Percentiles rank a stretch among this genome's conserved stretches.
Conservation (phyloP, 2,888 invertebrate genomes). For the Bembecia ichneumoniformis region DNA sequence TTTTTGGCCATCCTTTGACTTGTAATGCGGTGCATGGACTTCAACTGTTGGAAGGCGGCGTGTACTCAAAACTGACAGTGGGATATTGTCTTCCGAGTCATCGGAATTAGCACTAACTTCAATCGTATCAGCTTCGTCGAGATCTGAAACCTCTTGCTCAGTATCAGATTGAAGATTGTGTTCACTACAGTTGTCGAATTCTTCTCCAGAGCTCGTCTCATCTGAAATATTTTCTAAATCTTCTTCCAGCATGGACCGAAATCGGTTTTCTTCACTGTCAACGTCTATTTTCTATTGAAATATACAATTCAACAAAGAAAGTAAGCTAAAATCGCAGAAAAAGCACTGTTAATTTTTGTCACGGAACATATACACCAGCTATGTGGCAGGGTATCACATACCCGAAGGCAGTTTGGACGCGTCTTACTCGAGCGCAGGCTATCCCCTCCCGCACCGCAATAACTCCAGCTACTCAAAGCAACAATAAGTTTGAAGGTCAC, state of each 20-base stretch:
- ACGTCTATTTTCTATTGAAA: neutral
- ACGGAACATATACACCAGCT: conserved; percentile 1
- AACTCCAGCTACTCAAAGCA: neutral
- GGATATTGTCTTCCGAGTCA: neutral
- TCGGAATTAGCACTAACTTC: no score
- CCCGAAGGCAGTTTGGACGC: conserved; percentile 5
- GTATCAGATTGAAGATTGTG: neutral
- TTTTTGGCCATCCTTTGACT: neutral
- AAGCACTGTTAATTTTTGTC: neutral
- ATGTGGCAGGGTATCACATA: conserved; percentile 10
- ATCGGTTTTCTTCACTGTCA: neutral
- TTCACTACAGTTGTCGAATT: conserved; percentile 1
- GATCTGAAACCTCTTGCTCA: neutral
- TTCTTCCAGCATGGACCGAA: neutral
- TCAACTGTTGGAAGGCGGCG: neutral
- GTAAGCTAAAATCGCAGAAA: neutral
- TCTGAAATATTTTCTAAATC: neutral
- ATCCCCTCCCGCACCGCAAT: neutral
- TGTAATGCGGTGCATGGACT: neutral
- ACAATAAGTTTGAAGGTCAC: neutral
- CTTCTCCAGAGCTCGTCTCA: neutral
- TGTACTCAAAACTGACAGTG: neutral
- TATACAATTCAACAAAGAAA: neutral
- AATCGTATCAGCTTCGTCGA: neutral
- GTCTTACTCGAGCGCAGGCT: conserved; percentile 1